phyloP scores from a whole-genome alignment of 2,888 invertebrate genomes.

The Caenorhabditis sp. region DNA sequence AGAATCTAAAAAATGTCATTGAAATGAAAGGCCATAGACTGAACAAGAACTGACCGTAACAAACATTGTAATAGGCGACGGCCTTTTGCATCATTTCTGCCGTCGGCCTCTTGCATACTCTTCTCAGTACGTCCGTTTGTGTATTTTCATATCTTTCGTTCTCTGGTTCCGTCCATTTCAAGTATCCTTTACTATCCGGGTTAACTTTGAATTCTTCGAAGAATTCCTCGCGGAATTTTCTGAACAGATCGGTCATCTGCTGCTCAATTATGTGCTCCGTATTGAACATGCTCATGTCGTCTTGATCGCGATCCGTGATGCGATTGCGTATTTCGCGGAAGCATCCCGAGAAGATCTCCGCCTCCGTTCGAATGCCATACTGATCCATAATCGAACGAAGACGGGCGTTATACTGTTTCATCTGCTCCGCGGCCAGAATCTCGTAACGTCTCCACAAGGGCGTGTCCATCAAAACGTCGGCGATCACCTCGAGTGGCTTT shows the following conservation, averaged over 20 bases:
- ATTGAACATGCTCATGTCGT: constrained; percentile 73
- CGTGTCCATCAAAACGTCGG: constrained; percentile 29
- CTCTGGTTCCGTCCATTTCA: constrained; percentile 5
- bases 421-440: constrained; percentile 18
- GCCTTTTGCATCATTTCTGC: constrained; percentile 62
- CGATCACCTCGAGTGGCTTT: constrained; percentile 46
- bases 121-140: constrained; percentile 20
- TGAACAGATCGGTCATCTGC: constrained; percentile 53
- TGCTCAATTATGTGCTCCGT: constrained; percentile 73
- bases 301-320: constrained; percentile 71
- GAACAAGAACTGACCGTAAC: constrained; percentile 59
- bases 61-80: constrained; percentile 65
- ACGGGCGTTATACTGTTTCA: constrained; percentile 56
- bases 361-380: constrained; percentile 74
- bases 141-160: neutral
- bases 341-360: constrained; percentile 72
- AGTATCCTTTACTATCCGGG: neutral
- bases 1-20: constrained; percentile 9
- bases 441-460: constrained; percentile 54
- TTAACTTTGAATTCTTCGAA: constrained; percentile 41
- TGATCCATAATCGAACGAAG: constrained; percentile 67
- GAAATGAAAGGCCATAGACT: neutral
- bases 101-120: constrained; percentile 22
- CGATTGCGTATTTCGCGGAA: constrained; percentile 66
- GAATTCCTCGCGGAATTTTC: constrained; percentile 39